Conservation (phyloP, 2,113 vertebrate species). For the Salminus brasiliensis region DNA sequence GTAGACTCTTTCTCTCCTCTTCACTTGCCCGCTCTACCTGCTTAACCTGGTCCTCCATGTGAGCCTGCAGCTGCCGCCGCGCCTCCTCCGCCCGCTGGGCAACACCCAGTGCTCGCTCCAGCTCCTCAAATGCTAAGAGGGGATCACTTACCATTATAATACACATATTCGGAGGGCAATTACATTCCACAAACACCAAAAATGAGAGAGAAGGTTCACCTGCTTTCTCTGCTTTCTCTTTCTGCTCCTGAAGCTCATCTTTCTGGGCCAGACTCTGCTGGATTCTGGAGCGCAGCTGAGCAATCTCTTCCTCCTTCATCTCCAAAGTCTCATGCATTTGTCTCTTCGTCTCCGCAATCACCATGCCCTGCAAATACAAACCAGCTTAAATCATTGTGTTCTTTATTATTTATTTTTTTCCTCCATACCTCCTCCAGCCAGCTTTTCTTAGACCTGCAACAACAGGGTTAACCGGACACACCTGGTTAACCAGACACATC, state of each 20-base stretch:
- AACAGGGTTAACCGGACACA: no score
- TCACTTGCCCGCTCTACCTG: constrained; percentile 84
- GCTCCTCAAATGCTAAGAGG: constrained; percentile 90
- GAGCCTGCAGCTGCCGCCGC: constrained; percentile 84
- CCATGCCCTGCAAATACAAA: constrained; percentile 86
- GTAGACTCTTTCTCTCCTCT: constrained; percentile 87
- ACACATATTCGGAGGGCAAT: not conserved
- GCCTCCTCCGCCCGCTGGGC: constrained; percentile 92
- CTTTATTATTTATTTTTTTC: no score
- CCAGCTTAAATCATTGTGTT: not conserved
- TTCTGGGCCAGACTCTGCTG: constrained; percentile 82
- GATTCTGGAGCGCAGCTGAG: constrained; percentile 82
- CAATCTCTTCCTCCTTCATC: constrained; percentile 95
- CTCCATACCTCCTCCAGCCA: no score
- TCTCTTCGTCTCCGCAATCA: constrained; percentile 95
- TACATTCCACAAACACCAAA: not conserved
- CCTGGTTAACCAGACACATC: no score
- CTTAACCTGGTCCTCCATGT: constrained; percentile 88
- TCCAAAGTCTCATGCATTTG: constrained; percentile 97
- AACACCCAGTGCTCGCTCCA: constrained; percentile 85
- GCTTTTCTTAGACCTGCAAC: no score
- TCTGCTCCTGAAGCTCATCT: constrained; percentile 89
- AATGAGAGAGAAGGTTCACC: no score
- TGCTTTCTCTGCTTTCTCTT: constrained; percentile 93
- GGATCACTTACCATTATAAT: not conserved